Evolutionary conservation across 2,888 invertebrate species (phyloP).

Genomic region (Lysandra coridon): DNA sequence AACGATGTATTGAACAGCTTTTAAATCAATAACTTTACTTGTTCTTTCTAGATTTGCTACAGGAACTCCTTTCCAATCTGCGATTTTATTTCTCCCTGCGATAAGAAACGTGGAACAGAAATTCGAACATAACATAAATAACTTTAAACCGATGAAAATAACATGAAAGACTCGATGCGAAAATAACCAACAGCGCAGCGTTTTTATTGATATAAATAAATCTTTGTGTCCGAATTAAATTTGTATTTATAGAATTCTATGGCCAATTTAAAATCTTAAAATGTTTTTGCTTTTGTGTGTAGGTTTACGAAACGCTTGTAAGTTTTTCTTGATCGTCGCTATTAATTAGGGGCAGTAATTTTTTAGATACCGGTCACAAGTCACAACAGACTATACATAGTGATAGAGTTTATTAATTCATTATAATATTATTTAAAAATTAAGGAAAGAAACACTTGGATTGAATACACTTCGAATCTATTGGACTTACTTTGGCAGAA

Average conservation of each 20-base stretch:
- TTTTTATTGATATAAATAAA: slow-evolving; percentile 5
- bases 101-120: not conserved
- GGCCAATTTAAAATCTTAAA: not conserved
- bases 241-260: slow-evolving; percentile 3
- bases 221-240: slow-evolving; percentile 9
- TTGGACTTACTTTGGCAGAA: no score
- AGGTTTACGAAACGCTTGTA: not conserved
- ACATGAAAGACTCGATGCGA: slow-evolving; percentile 3
- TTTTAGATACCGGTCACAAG: not conserved
- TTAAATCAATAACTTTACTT: not conserved
- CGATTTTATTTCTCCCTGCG: not conserved
- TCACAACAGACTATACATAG: not conserved
- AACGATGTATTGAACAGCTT: not conserved
- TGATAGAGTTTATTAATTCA: no score
- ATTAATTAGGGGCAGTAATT: not conserved
- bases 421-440: no score
- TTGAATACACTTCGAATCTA: no score
- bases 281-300: not conserved
- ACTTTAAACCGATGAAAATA: not conserved
- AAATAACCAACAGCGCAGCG: not conserved
- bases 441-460: no score
- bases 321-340: not conserved
- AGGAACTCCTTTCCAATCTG: not conserved
- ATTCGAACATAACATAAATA: not conserved
- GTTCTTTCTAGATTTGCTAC: not conserved